Evolutionary conservation across 2,113 vertebrate genomes (phyloP), one percentile per base, ranked within the genome.

Genomic region (Lipophrys pholis): DNA sequence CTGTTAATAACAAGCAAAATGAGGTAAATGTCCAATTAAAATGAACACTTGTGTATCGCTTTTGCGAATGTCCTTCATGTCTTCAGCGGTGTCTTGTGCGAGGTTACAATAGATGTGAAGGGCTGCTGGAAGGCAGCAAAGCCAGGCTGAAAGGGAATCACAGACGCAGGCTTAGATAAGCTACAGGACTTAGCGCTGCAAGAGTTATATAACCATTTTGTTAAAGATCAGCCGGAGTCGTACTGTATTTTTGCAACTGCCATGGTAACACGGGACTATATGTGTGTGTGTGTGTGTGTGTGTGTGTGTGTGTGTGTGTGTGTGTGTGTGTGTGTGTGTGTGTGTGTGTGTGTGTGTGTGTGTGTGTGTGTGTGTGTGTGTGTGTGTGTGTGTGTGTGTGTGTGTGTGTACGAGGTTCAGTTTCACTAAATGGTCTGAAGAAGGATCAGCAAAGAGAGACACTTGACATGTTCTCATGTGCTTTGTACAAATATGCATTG

Each of bases 191-290:
- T 92, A 73, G 77, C 65, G 56, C 82, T 17, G 86, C 87, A 84
- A 83, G 87, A 83, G 89, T 94, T 94, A 94, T 90, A 86, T 93
- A 94, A 94, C 78, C 89, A 81, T 90, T 91, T 92, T 93, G 90
- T 92, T 90, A 87, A 88, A 77, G 82, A 92, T 93, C 90, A 90
- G 81, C 90, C 88, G 90, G 81, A 90, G 89, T 91, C 68, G 78
- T 80, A 91, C 89, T 90, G 90, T 91, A 91, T 91, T 92, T 88
- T 88, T 86, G 50, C 78, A 84, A 90, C 81, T 91, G 91, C 90
- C 89, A 93, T 93, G 90, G 90, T 83, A 91, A 92, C 87, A 15
- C 83, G 83, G 76, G 72, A 50, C 87, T 73, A 63, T 64, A 11
- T 55, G 45, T 67, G 57, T 51, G 42, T 78, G 48, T 69, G n/a